Evolutionary conservation across 2,797 vertebrate species (phyloP), one percentile per base, ranked within the genome.

Genomic region (Chaenodraco wilsoni): DNA sequence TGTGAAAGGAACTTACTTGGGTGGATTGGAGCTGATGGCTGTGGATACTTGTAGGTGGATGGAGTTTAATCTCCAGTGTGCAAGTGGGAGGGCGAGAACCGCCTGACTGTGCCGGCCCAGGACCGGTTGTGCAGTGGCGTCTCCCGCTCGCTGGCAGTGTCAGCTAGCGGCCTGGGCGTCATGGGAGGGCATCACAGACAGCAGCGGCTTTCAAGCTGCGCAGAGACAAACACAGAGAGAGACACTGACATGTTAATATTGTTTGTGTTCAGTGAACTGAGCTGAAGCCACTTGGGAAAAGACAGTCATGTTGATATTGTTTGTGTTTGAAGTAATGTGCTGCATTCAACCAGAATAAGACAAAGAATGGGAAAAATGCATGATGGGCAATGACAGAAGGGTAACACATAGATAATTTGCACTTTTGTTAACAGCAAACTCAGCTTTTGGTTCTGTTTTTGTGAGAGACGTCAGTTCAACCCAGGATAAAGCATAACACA

Each of bases 101-200:
- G 70, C 79, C 81, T 73, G 83, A 81, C 51, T 69, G 77, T 40
- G 72, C 85, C 55, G 84, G 85, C 72, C 85, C 87, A 62, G 73
- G 79, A 85, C 80, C 74, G 79, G 77, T 63, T 71, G 86, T 86
- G 87, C 91, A 88, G 91, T 89, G 91, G 91, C 90, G 82, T 89
- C 84, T 90, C 85, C 90, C 86, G 86, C 91, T 91, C 92, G 91
- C 93, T 55, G 87, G 83, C 79, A 88, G 87, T 85, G 93, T 95
- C 94, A 94, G 91, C 93, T 93, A 69, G 83, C 83, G 72, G 85
- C 84, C 84, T 55, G 84, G 88, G 88, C 90, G 86, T 94, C 93
- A 94, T 93, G 91, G 82, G 90, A 90, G 84, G 75, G 91, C 93
- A 94, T 94, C 86, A 92, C 90, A 94, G 80, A 90, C 74, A 65